Evolutionary conservation across 2,888 invertebrate species (phyloP).

Genomic region (Colostygia pectinataria): DNA sequence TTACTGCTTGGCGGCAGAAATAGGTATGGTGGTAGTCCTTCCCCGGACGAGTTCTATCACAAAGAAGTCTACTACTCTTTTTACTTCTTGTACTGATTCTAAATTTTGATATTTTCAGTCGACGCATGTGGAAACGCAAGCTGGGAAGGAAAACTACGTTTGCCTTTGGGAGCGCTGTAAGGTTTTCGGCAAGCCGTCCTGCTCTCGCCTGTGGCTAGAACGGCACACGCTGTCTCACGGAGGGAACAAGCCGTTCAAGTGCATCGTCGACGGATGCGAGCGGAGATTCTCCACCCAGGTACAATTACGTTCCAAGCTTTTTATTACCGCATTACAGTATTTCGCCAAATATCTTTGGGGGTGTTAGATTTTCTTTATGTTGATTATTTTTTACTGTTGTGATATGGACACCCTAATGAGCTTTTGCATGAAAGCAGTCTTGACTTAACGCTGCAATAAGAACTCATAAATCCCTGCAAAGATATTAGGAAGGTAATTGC

Average conservation of each 20-base stretch:
- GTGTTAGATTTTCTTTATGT: background rate
- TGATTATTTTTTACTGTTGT: background rate
- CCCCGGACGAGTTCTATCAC: no score
- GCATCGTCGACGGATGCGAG: slow-evolving; percentile 97
- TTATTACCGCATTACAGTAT: background rate
- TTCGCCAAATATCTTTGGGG: background rate
- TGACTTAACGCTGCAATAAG: no score
- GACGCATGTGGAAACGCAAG: slow-evolving; percentile 93
- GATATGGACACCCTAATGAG: no score
- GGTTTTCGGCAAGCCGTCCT: slow-evolving; percentile 95
- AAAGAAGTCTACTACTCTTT: no score
- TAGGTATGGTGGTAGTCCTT: no score
- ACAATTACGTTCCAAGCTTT: slow-evolving; percentile 45
- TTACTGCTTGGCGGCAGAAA: no score
- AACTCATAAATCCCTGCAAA: background rate
- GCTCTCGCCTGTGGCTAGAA: slow-evolving; percentile 96
- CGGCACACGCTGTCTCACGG: slow-evolving; percentile 95
- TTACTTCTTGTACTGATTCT: background rate
- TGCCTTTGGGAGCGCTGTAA: slow-evolving; percentile 98
- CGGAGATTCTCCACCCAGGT: slow-evolving; percentile 94
- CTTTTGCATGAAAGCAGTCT: no score
- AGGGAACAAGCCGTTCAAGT: slow-evolving; percentile 96
- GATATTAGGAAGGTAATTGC: background rate
- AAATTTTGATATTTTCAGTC: slow-evolving; percentile 78
- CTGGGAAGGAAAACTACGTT: slow-evolving; percentile 91